phyloP scores from a whole-genome alignment of 2,797 vertebrate genomes.

The Amniataba percoides region DNA sequence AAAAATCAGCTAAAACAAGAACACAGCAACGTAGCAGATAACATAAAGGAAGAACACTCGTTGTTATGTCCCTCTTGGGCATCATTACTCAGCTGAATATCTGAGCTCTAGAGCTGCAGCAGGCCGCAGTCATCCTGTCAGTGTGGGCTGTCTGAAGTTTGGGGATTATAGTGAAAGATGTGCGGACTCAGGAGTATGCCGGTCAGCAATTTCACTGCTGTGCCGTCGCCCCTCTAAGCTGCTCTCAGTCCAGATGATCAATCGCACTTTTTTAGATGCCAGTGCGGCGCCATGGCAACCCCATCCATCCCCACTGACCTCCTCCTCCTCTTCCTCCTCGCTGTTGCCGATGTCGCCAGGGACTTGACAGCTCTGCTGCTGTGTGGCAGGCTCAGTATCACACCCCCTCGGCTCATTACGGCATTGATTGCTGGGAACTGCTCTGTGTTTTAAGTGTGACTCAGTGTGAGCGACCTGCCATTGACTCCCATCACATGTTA shows the following conservation, averaged over 20 bases:
- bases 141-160: constrained; percentile 16
- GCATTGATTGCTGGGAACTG: constrained; percentile 26
- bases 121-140: constrained; percentile 21
- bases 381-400: constrained; percentile 18
- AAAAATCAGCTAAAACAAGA: constrained; percentile 21
- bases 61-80: not conserved
- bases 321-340: not conserved
- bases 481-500: constrained; percentile 31
- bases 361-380: constrained; percentile 38
- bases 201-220: constrained; percentile 40
- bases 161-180: constrained; percentile 24
- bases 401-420: constrained; percentile 34
- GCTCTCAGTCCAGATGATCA: constrained; percentile 28
- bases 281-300: constrained; percentile 1
- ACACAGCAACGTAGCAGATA: constrained; percentile 3
- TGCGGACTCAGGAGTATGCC: not conserved
- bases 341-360: not conserved
- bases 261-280: constrained; percentile 23
- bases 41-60: not conserved
- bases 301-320: constrained; percentile 26
- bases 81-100: constrained; percentile 40
- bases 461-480: constrained; percentile 35
- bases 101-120: not conserved
- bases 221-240: constrained; percentile 14
- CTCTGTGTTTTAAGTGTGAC: constrained; percentile 46